Evolutionary conservation across 2,113 vertebrate species (phyloP).

Genomic region (Seriola rivoliana): DNA sequence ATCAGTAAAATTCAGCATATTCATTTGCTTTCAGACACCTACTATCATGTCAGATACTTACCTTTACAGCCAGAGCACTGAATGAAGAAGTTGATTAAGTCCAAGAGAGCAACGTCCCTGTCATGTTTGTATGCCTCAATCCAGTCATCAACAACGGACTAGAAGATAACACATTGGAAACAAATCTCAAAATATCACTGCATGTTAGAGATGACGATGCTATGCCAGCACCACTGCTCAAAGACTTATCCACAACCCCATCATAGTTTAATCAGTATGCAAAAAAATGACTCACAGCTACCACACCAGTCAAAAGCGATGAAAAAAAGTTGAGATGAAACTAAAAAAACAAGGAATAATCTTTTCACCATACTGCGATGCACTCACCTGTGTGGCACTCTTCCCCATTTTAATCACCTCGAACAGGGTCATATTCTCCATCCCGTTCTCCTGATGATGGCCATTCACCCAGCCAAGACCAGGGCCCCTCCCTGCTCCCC

Average conservation of each 20-base stretch:
- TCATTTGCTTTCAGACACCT: not conserved
- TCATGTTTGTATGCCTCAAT: slow-evolving; percentile 97
- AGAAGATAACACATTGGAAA: slow-evolving; percentile 30
- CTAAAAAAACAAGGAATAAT: slow-evolving; percentile 12
- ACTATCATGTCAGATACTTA: slow-evolving; percentile 70
- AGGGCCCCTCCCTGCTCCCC: slow-evolving; percentile 83
- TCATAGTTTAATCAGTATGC: not conserved
- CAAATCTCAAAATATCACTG: not conserved
- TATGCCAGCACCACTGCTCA: not conserved
- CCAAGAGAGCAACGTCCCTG: slow-evolving; percentile 93
- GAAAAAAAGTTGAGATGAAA: not conserved
- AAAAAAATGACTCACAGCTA: no score
- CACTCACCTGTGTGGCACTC: slow-evolving; percentile 96
- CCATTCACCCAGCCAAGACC: slow-evolving; percentile 91
- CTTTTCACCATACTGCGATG: no score
- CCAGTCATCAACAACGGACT: slow-evolving; percentile 99
- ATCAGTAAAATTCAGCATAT: not conserved
- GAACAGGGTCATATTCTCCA: slow-evolving; percentile 96
- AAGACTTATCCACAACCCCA: not conserved
- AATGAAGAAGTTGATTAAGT: slow-evolving; percentile 99
- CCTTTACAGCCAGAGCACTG: slow-evolving; percentile 99
- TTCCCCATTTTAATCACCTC: slow-evolving; percentile 97
- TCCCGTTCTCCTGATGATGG: slow-evolving; percentile 96
- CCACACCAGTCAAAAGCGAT: not conserved
- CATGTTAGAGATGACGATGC: not conserved